Base-by-base conservation (phyloP, 2,797 vertebrate genomes). In the Sebastes umbrosus region DNA sequence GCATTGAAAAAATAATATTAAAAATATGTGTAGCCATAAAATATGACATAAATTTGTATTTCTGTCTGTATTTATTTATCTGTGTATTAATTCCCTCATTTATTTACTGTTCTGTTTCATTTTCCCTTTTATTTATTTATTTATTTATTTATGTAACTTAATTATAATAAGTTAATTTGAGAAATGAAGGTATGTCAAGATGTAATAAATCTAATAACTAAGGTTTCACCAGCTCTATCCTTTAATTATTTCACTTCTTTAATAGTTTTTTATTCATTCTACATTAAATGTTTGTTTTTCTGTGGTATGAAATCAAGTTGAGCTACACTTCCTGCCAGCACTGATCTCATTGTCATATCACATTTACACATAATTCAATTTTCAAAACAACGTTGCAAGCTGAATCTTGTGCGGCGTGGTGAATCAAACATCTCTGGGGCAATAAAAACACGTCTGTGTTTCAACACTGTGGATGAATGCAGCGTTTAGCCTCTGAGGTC, bases 401-500 rank as follows among this genome's bases (percentile, higher is more conserved):
- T 52, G 46, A 46, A 46, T 46, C 2, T 43, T 43, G 39, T 43
- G 39, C 39, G 5, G 36, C 36, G 36, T 39, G 36, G 46, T 50
- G 46, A 50, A 50, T 43, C 39, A 43, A 43, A 43, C 5, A 39
- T 39, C 55, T 78, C 78, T 0, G 52, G 68, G 50, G 46, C 65
- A 29, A 43, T 7, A 27, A 67, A 31, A 60, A 10, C 71, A 16
- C 8, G 39, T 8, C 46, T 2, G 24, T 71, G 69, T 77, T 67
- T 71, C 57, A 75, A 64, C 46, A 24, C 77, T 58, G 65, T 4
- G 66, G 75, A 43, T 22, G 34, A 27, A 73, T 1, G 72, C 65
- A 60, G 58, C 57, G 5, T 78, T 82, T 72, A 77, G 65, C 72
- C 55, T 83, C 2, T 59, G 43, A 73, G 80, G 79, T 82, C 65